A percentile compares a stretch with the other conserved stretches of the same genome.
phyloP scores from a whole-genome alignment of 2,797 vertebrate genomes.

The Enteromius fasciolatus region DNA sequence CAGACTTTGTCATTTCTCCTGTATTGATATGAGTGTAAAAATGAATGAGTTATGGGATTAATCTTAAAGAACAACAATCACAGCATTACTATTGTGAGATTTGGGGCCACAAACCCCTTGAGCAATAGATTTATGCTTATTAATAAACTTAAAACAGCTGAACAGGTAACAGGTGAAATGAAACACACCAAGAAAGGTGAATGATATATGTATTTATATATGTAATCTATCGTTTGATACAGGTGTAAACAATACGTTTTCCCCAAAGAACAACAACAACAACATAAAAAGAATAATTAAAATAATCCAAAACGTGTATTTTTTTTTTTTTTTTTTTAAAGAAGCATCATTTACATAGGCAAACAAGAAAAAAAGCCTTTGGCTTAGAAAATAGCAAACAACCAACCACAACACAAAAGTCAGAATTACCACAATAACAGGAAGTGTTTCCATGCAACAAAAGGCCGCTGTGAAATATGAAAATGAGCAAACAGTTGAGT shows the following conservation, averaged over 20 bases:
- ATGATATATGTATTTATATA: constrained; percentile 81
- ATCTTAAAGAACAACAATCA: neutral
- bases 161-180: neutral
- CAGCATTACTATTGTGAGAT: neutral
- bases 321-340: constrained; percentile 36
- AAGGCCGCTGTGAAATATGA: constrained; percentile 61
- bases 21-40: constrained; percentile 7
- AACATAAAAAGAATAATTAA: constrained; percentile 67
- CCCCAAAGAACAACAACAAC: constrained; percentile 65
- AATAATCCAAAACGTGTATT: constrained; percentile 63
- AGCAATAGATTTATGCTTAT: neutral
- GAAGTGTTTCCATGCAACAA: constrained; percentile 56
- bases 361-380: constrained; percentile 74
- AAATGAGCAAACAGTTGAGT: constrained; percentile 63
- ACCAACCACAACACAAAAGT: constrained; percentile 37
- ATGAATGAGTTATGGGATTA: neutral
- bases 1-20: constrained; percentile 27
- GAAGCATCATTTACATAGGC: constrained; percentile 73
- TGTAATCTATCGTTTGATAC: constrained; percentile 80
- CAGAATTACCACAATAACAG: constrained; percentile 46
- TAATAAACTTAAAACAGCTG: neutral
- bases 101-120: neutral
- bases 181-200: constrained; percentile 64
- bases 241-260: constrained; percentile 80
- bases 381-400: constrained; percentile 72